Percentiles rank a stretch among this genome's conserved stretches.
Conservation (phyloP, 2,797 vertebrate species). For the Borostomias antarcticus region DNA sequence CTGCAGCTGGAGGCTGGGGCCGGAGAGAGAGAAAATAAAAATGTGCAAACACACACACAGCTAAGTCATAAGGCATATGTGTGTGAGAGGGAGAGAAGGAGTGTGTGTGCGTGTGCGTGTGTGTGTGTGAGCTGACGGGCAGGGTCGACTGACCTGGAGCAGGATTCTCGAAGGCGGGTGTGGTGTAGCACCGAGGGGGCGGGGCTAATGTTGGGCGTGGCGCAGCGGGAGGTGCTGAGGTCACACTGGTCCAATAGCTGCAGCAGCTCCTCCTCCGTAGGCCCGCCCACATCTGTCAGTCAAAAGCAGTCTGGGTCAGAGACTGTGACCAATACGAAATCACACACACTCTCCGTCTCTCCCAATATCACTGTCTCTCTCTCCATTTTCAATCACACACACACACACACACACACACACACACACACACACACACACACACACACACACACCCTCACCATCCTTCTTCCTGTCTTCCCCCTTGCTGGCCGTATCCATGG, state of each 20-base stretch:
- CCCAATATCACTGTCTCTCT: background rate
- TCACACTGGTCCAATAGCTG: conserved; percentile 96
- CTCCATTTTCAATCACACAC: background rate
- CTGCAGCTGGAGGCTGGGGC: conserved; percentile 89
- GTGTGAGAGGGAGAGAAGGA: background rate
- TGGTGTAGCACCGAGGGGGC: conserved; percentile 93
- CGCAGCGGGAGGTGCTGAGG: conserved; percentile 93
- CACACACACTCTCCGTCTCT: background rate
- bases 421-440: background rate
- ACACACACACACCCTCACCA: conserved; percentile 41
- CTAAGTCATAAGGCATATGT: background rate
- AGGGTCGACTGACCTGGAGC: conserved; percentile 87
- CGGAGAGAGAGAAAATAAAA: conserved; percentile 13
- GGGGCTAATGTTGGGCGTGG: conserved; percentile 96
- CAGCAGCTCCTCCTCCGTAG: conserved; percentile 93
- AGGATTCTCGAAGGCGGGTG: conserved; percentile 89
- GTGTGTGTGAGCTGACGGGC: background rate
- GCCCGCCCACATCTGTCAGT: conserved; percentile 85
- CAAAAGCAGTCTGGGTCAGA: conserved; percentile 15
- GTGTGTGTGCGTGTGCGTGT: background rate
- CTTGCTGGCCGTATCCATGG: conserved; percentile 94
- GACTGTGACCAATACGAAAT: background rate
- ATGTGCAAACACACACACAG: background rate
- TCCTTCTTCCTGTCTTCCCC: conserved; percentile 83
- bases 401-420: background rate